Conservation (phyloP, 2,113 vertebrate species). For the Carassius auratus region DNA sequence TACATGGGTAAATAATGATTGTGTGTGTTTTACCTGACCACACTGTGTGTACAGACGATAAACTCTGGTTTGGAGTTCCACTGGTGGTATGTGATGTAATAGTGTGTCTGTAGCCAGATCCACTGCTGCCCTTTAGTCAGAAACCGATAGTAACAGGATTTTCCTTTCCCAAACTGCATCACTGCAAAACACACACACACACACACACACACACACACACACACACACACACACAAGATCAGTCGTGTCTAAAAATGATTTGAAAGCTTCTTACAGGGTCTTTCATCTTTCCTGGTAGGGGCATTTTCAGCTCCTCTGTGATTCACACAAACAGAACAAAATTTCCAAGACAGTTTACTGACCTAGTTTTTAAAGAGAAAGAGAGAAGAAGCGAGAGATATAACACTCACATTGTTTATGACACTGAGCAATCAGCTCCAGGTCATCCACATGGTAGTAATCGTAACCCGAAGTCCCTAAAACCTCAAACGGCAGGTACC, state of each 20-base stretch:
- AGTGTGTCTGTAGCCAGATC: conserved; percentile 88
- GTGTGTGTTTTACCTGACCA: conserved; percentile 77
- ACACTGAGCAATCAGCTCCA: conserved; percentile 88
- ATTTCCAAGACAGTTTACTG: conserved; percentile 36
- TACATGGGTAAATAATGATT: neutral
- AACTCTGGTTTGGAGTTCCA: conserved; percentile 93
- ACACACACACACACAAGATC: conserved; percentile 24
- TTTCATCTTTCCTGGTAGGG: conserved; percentile 6
- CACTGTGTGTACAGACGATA: conserved; percentile 87
- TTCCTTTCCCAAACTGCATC: conserved; percentile 88
- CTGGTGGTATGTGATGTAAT: conserved; percentile 90
- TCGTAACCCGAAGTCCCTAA: conserved; percentile 88
- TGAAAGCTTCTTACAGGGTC: neutral
- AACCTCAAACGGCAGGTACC: conserved; percentile 90
- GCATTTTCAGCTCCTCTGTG: conserved; percentile 17
- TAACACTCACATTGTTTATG: conserved; percentile 83
- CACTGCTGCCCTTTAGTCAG: conserved; percentile 88
- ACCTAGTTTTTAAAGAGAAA: conserved; percentile 53
- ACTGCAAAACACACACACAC: conserved; percentile 74
- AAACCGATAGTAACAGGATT: conserved; percentile 89
- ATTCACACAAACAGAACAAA: conserved; percentile 15
- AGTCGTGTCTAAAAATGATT: neutral
- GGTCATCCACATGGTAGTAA: conserved; percentile 89
- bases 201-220: too few relatives aligned
- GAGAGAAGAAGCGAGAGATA: neutral